Base-by-base conservation (phyloP, 2,888 invertebrate species). In the Lottia scabra region DNA sequence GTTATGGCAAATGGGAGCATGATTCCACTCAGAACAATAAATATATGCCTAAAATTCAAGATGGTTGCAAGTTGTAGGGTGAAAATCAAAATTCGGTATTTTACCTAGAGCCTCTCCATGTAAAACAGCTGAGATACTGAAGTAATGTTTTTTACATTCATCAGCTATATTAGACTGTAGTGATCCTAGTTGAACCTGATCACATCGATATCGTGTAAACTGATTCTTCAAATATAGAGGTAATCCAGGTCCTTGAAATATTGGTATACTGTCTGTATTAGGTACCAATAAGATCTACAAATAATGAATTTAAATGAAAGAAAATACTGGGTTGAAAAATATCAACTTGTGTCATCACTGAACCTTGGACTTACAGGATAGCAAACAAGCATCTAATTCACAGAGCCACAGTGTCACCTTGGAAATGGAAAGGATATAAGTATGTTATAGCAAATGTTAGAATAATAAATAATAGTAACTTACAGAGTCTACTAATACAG, bases 401-500 rank as follows among this genome's bases (percentile, higher is more conserved):
- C n/a, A n/a, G n/a, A n/a, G n/a, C n/a, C n/a, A n/a, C n/a, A n/a
- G n/a, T n/a, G n/a, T n/a, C n/a, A n/a, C n/a, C n/a, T n/a, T n/a
- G n/a, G 30, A 30, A 30, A 30, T 30, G 30, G 30, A 30, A 30
- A 30, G 30, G 30, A 30, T 30, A 30, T 30, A 5, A 30, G 2
- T 5, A 30, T 30, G 5, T 30, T 38, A 38, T 38, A 10, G 10
- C 5, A 8, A 5, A 62, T 8, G 10, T 27, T 15, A 64, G n/a
- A 10, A 30, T 27, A n/a, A 27, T n/a, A 64, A 12, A 64, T 16
- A 10, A 13, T n/a, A 19, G 27, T 38, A 30, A 87, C 91, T 91
- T 90, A 94, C 94, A 15, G 98, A 98, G 91, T 99, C 99, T 76
- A 99, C 95, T 75, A 98, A 92, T 78, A 98, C 94, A 4, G 95